A percentile compares a stretch with the other conserved stretches of the same genome.
Conservation (phyloP, 2,797 vertebrate genomes). For the Sandelia bainsii region DNA sequence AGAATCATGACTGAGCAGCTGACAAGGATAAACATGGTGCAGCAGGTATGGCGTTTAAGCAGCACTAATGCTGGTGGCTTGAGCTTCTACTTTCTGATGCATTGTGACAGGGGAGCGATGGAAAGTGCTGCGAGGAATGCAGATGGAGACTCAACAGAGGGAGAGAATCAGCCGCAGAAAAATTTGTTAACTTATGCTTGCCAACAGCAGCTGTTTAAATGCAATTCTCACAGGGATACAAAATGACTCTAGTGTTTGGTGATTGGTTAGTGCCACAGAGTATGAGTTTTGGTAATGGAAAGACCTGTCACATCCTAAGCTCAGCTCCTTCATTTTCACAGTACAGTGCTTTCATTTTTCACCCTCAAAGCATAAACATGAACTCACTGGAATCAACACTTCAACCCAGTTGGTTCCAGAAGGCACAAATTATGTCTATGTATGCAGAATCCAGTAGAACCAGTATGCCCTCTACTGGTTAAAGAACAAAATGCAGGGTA, state of each 20-base stretch:
- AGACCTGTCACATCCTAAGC: conserved; percentile 45
- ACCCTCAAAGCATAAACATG: conserved; percentile 31
- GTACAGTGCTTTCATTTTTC: conserved; percentile 19
- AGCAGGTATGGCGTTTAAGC: conserved; percentile 34
- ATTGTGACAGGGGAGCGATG: conserved; percentile 34
- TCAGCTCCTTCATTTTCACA: conserved; percentile 44
- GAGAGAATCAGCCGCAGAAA: conserved; percentile 11
- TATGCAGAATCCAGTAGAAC: conserved; percentile 47
- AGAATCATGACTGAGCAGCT: conserved; percentile 33
- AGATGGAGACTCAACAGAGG: conserved; percentile 3
- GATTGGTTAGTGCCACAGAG: conserved; percentile 38
- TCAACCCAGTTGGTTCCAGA: conserved; percentile 22
- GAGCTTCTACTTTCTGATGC: conserved; percentile 16
- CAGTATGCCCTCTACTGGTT: conserved; percentile 69
- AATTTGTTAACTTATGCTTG: conserved; percentile 31
- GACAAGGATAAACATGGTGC: conserved; percentile 22
- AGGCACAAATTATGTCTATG: conserved; percentile 40
- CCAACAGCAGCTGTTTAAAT: conserved; percentile 60
- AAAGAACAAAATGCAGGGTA: conserved; percentile 35
- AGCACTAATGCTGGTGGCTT: neutral
- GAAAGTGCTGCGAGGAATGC: conserved; percentile 19
- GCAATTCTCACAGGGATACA: conserved; percentile 49
- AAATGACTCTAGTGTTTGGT: conserved; percentile 39
- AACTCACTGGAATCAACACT: conserved; percentile 33
- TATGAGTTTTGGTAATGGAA: conserved; percentile 45